These are phyloP conservation scores for Propithecus coquereli DNA, from an alignment of 2,113 vertebrate species.

Conservation along the genomic window DNA sequence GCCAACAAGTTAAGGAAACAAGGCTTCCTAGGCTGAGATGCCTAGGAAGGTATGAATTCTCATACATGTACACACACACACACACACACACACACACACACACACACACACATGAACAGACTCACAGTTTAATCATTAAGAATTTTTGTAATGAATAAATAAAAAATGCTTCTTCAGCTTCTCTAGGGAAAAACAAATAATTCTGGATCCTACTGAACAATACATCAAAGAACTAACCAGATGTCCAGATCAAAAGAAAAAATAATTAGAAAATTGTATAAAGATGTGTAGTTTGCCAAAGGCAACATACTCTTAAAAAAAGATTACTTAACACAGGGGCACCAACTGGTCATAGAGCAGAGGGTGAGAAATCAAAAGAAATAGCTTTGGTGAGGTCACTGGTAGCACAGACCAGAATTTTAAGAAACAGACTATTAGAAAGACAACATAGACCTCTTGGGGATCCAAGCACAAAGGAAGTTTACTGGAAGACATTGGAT, in stretches of 20 bases:
- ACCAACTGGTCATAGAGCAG: slow-evolving; percentile 37
- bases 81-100: fast-evolving
- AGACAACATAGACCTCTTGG: background rate
- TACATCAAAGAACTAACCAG: slow-evolving; percentile 70
- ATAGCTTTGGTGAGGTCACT: slow-evolving; percentile 20
- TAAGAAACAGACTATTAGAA: background rate
- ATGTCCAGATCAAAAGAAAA: slow-evolving; percentile 71
- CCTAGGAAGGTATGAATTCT: background rate
- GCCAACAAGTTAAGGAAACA: background rate
- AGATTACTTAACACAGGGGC: slow-evolving; percentile 36
- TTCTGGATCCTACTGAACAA: slow-evolving; percentile 41
- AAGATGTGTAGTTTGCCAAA: slow-evolving; percentile 68
- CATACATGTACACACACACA: fast-evolving
- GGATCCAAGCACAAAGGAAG: background rate
- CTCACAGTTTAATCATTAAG: background rate
- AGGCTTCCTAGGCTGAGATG: background rate
- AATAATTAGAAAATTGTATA: slow-evolving; percentile 66
- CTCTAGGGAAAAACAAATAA: slow-evolving; percentile 56
- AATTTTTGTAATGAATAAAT: slow-evolving; percentile 32
- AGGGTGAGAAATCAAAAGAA: slow-evolving; percentile 52
- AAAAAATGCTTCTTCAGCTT: background rate
- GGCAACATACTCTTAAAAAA: slow-evolving; percentile 45
- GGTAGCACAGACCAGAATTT: background rate
- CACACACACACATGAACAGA: background rate
- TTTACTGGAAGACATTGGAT: background rate